phyloP scores from a whole-genome alignment of 1,140 invertebrate genomes.

The Halesus radiatus region DNA sequence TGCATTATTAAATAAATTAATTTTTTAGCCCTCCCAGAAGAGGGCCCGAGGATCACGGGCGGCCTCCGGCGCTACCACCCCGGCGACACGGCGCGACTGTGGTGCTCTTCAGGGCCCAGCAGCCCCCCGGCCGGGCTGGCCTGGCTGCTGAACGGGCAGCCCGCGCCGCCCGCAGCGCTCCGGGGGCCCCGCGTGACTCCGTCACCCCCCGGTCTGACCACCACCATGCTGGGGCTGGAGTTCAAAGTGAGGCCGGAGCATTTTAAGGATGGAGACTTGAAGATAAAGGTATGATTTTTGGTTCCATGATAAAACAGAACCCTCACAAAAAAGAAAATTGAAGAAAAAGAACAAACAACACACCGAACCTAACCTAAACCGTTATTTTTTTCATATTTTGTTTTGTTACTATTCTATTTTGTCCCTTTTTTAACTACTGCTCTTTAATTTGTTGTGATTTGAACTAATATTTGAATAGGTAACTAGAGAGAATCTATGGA shows the following conservation, averaged over 20 bases:
- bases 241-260: constrained; percentile 77
- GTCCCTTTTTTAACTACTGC: no score
- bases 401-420: no score
- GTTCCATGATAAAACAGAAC: no score
- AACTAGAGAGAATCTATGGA: no score
- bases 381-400: no score
- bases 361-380: no score
- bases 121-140: constrained; percentile 78
- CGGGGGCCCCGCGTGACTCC: constrained; percentile 68
- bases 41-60: constrained; percentile 77
- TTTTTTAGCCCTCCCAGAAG: constrained; percentile 74
- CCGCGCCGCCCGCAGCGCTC: constrained; percentile 71
- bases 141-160: constrained; percentile 83
- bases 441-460: no score
- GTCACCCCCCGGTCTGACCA: constrained; percentile 74
- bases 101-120: constrained; percentile 79
- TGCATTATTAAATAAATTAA: no score
- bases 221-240: constrained; percentile 75
- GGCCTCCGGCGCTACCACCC: constrained; percentile 76
- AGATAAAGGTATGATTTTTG: constrained; percentile 71
- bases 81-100: constrained; percentile 77
- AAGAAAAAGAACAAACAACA: no score
- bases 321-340: no score
- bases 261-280: constrained; percentile 79
- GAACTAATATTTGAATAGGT: no score